Evolutionary conservation across 2,888 invertebrate species (phyloP), one percentile per base, ranked within the genome.

Genomic region (Iselma pallidipennis): DNA sequence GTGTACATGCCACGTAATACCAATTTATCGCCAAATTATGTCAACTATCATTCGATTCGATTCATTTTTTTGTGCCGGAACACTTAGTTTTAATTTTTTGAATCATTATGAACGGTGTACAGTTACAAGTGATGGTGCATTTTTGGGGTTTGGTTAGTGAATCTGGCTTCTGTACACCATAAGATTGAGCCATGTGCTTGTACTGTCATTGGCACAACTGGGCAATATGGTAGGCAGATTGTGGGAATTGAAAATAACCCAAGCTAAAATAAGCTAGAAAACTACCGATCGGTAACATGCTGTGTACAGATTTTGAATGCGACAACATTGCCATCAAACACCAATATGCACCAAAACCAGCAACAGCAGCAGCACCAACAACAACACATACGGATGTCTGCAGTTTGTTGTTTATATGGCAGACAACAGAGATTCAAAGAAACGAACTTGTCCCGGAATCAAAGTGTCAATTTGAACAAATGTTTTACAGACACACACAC

Each of bases 221-320:
- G 75, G 78, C 78, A 80, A 80, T 80, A 79, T 80, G 79, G 79
- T 73, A 76, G 76, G 73, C 79, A 80, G 80, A 79, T 80, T 79
- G 79, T 78, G 79, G 76, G 80, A 79, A 79, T 76, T 78, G 74
- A 77, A 80, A 80, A 80, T 80, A 79, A 78, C 78, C 74, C 77
- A 72, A 74, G 73, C 76, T 78, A 77, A 79, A 79, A 79, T 80
- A 79, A 79, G 79, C 78, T 75, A 77, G 19, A 16, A 78, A 80
- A 78, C 73, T 72, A 67, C 71, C 37, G 72, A 75, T 77, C 70
- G 73, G 74, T 72, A 78, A 78, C 80, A 80, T 78, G 71, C 77
- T 78, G 79, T 68, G 71, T 79, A 80, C 79, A 80, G 78, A 78
- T 80, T 80, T 78, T 74, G 69, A 66, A 55, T 65, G 61, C 63